These are phyloP conservation scores for Aythya baeri DNA, from an alignment of 2,113 vertebrate species.

Conservation along the genomic window DNA sequence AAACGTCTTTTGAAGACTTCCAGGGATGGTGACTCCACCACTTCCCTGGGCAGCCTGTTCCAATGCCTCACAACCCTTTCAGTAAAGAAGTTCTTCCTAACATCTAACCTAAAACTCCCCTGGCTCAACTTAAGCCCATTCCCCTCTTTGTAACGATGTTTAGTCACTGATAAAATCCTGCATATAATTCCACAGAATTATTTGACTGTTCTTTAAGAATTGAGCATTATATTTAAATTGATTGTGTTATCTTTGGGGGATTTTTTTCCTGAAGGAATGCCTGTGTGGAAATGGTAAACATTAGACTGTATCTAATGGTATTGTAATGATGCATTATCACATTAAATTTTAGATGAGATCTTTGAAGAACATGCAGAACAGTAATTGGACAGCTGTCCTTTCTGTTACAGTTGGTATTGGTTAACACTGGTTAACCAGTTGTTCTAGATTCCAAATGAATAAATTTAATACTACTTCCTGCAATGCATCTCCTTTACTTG, in stretches of 20 bases:
- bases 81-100: too few species aligned
- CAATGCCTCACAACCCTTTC: too few species aligned
- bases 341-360: not conserved
- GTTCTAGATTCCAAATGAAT: not conserved
- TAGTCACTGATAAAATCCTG: not conserved
- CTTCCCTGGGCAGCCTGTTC: too few species aligned
- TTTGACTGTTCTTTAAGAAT: not conserved
- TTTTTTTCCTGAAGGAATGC: not conserved
- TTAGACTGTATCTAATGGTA: not conserved
- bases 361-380: not conserved
- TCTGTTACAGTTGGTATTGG: not conserved
- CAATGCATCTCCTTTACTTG: not conserved
- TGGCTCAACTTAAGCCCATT: too few species aligned
- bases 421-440: not conserved
- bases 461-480: not conserved
- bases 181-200: not conserved
- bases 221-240: not conserved
- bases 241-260: not conserved
- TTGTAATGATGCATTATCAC: not conserved
- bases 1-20: too few species aligned
- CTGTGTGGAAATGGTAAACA: not conserved
- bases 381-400: not conserved
- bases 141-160: not conserved
- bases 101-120: too few species aligned
- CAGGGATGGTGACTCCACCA: too few species aligned